Percentiles rank a stretch among this genome's conserved stretches.
Evolutionary conservation across 2,888 invertebrate species (phyloP).

Genomic region (Pristionchus fissidentatus): DNA sequence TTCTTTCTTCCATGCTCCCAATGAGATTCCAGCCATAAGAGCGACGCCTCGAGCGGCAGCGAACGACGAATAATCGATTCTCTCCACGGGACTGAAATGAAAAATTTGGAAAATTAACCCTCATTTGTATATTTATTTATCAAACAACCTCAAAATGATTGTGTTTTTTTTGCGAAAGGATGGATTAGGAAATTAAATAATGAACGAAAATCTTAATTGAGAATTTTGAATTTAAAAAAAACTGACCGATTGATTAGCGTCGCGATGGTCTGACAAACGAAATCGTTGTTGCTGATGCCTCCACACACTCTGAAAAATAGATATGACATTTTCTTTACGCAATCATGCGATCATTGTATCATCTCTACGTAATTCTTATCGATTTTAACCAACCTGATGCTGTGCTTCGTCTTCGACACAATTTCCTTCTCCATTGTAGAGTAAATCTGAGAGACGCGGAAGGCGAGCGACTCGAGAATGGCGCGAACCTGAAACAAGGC

Average conservation of each 20-base stretch:
- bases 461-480: constrained; percentile 88
- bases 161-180: no score
- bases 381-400: background rate
- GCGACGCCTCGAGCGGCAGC: constrained; percentile 85
- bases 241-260: constrained; percentile 81
- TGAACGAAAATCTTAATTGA: no score
- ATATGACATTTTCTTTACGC: background rate
- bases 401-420: constrained; percentile 76
- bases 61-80: constrained; percentile 49
- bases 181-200: no score
- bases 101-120: no score
- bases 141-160: no score
- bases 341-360: no score
- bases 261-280: constrained; percentile 89
- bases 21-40: constrained; percentile 86
- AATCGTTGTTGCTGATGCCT: constrained; percentile 94
- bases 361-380: background rate
- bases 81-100: constrained; percentile 16
- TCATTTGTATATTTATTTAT: background rate
- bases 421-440: constrained; percentile 85
- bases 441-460: constrained; percentile 86
- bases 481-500: constrained; percentile 86
- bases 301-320: constrained; percentile 86
- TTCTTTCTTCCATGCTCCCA: constrained; percentile 79
- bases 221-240: background rate